phyloP scores from a whole-genome alignment of 2,888 invertebrate species.

The Papilio gigon region DNA sequence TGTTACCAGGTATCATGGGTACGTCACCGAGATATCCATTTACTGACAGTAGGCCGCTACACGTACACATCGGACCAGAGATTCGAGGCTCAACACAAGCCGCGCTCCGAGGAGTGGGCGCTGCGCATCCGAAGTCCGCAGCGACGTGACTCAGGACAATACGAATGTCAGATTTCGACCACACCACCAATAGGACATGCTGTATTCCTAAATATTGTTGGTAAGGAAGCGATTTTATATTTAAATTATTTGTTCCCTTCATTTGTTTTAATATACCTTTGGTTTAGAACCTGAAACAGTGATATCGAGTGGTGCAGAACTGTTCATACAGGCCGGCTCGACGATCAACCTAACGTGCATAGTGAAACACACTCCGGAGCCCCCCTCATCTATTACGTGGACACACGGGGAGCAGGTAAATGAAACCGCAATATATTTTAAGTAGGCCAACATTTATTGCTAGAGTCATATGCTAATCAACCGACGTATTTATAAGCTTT shows the following conservation, averaged over 20 bases:
- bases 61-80: constrained; percentile 93
- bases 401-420: constrained; percentile 89
- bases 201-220: constrained; percentile 89
- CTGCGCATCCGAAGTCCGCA: constrained; percentile 84
- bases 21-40: constrained; percentile 93
- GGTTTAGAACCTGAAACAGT: constrained; percentile 89
- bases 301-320: constrained; percentile 90
- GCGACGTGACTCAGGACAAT: constrained; percentile 92
- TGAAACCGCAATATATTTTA: constrained; percentile 20
- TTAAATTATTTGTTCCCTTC: constrained; percentile 5
- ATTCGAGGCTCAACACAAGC: constrained; percentile 91
- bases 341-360: constrained; percentile 94
- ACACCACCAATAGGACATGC: constrained; percentile 92
- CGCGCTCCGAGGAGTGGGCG: constrained; percentile 94
- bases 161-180: constrained; percentile 94
- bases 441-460: constrained; percentile 4
- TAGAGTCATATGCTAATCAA: background rate
- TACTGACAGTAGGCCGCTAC: constrained; percentile 93
- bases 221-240: no score
- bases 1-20: constrained; percentile 95
- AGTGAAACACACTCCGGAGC: constrained; percentile 91
- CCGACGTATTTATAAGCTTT: background rate
- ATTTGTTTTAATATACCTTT: no score
- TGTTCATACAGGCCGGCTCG: constrained; percentile 92
- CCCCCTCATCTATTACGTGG: constrained; percentile 92